Evolutionary conservation across 2,888 invertebrate genomes (phyloP).

Genomic region (Spisula subtruncata): DNA sequence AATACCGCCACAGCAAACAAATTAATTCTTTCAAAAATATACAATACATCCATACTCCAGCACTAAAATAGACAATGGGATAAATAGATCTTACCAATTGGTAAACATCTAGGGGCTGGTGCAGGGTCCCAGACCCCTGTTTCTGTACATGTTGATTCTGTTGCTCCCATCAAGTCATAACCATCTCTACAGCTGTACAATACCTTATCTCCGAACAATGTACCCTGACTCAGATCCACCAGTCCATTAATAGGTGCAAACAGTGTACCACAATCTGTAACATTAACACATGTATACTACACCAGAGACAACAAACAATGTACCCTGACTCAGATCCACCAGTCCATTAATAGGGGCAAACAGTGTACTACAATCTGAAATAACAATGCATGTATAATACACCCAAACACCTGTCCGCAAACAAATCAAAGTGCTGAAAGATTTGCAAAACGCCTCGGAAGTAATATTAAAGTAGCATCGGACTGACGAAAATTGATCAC

Average conservation of each 20-base stretch:
- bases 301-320: slow-evolving; percentile 31
- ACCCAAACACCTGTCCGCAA: too few species aligned
- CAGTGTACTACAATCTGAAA: slow-evolving; percentile 54
- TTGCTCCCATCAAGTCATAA: slow-evolving; percentile 30
- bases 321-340: slow-evolving; percentile 33
- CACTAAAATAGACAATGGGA: not conserved
- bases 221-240: slow-evolving; percentile 33
- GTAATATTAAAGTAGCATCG: too few species aligned
- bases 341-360: slow-evolving; percentile 39
- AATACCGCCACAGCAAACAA: too few species aligned
- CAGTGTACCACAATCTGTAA: slow-evolving; percentile 53
- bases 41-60: not conserved
- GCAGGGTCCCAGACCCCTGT: slow-evolving; percentile 46
- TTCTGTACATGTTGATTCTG: slow-evolving; percentile 18
- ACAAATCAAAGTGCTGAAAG: too few species aligned
- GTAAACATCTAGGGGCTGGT: slow-evolving; percentile 30
- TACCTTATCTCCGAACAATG: slow-evolving; percentile 34
- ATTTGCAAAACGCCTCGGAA: too few species aligned
- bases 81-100: slow-evolving; percentile 31
- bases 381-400: not conserved
- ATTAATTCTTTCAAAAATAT: not conserved
- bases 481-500: too few species aligned
- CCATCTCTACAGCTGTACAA: slow-evolving; percentile 49
- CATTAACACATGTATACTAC: not conserved
- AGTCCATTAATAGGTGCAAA: slow-evolving; percentile 39